Percentiles rank a stretch among this genome's conserved stretches.
Conservation (phyloP, 2,888 invertebrate genomes). For the Aphidoletes aphidimyza region DNA sequence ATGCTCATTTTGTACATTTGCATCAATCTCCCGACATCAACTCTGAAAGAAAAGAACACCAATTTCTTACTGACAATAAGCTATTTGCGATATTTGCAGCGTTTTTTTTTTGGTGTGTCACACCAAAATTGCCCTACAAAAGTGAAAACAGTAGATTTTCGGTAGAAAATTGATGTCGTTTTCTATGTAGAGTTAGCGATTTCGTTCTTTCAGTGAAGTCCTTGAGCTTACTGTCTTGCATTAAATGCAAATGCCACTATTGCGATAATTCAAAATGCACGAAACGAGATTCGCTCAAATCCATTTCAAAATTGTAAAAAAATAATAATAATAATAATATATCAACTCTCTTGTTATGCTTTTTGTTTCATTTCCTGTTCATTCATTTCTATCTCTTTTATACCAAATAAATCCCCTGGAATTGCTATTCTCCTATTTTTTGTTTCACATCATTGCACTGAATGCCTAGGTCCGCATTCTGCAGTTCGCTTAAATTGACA, state of each 20-base stretch:
- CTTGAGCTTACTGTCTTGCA: not conserved
- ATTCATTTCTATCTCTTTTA: not conserved
- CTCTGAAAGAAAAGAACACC: no score
- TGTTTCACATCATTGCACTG: no score
- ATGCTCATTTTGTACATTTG: not conserved
- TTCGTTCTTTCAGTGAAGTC: no score
- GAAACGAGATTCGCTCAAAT: not conserved
- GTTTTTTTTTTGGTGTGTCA: no score
- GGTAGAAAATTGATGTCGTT: no score
- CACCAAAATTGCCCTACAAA: no score
- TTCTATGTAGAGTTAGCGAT: no score
- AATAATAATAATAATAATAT: not conserved
- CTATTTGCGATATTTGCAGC: no score
- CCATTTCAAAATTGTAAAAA: not conserved
- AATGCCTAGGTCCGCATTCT: no score
- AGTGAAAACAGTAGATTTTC: no score
- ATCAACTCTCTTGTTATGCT: not conserved
- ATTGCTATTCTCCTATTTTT: not conserved
- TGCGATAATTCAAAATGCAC: conserved; percentile 2
- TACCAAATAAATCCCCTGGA: not conserved
- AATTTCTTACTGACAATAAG: no score
- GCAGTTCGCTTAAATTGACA: no score
- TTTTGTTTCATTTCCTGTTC: not conserved
- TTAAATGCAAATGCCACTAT: not conserved
- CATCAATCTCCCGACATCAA: not conserved